phyloP scores from a whole-genome alignment of 2,113 vertebrate genomes.

The Todiramphus chloris region DNA sequence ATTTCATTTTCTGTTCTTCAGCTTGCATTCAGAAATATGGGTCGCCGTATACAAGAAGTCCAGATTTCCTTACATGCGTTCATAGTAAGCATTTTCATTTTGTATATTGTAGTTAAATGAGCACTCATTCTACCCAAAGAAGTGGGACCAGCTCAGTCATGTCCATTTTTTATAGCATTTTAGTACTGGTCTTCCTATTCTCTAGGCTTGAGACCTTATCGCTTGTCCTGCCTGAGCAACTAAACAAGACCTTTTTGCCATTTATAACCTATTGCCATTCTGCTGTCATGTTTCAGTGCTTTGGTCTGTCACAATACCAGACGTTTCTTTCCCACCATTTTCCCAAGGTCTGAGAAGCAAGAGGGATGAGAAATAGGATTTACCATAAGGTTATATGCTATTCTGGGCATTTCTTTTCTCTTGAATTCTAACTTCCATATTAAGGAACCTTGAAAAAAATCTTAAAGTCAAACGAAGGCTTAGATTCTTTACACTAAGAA shows the following conservation, averaged over 20 bases:
- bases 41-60: constrained; percentile 78
- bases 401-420: not conserved
- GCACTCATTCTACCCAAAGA: not conserved
- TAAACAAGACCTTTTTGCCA: not conserved
- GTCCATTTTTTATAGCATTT: not conserved
- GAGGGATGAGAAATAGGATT: not conserved
- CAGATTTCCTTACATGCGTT: constrained; percentile 87
- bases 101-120: not conserved
- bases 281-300: not conserved
- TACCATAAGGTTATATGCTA: not conserved
- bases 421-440: not conserved
- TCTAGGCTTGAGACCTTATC: not conserved
- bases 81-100: constrained; percentile 85
- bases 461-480: not conserved
- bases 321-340: not conserved
- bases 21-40: constrained; percentile 85
- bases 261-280: not conserved
- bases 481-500: not conserved
- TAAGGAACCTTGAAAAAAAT: not conserved
- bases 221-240: not conserved
- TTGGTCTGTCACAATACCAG: not conserved
- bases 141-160: not conserved
- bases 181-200: not conserved
- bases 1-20: constrained; percentile 68
- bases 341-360: not conserved